Base-by-base conservation (phyloP, 2,113 vertebrate species). In the Todiramphus chloris region DNA sequence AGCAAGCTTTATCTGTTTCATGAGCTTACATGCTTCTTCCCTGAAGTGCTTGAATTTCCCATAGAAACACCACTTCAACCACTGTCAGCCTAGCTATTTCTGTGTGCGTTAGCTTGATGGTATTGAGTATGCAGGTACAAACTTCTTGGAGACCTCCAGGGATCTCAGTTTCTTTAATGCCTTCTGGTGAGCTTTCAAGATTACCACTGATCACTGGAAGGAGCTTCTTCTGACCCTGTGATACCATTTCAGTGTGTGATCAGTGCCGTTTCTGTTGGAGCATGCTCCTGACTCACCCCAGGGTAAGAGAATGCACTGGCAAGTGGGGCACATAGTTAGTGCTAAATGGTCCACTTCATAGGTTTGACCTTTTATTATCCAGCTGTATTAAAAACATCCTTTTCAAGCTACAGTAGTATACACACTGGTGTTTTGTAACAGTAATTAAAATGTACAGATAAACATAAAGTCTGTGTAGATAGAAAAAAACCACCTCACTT, bases 241-340 rank as follows among this genome's bases (percentile, higher is more conserved):
- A 20, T 69, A 30, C n/a, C 17, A 2, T 73, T n/a, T 62, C 43
- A 64, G 18, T 58, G 35, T 58, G 48, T 43, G 75, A 56, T 60
- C 27, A 62, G 51, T n/a, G 58, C 16, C 13, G 18, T 60, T 83
- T 79, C n/a, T 78, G 27, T 78, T 5, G 2, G 70, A 77, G 44
- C 0, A 0, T 59, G 5, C 75, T 51, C 7, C n/a, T 73, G 59
- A 21, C 24, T 77, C 15, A 77, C 20, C 3, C 0, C 44, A 66
- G 46, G 24, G 23, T 35, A 41, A 50, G 70, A 83, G 50, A n/a
- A 10, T 1, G 4, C 16, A 13, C 25, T 53, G 39, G 28, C 30
- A 18, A 56, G 44, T 35, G 63, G 39, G 23, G 23, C 25, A 43
- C 15, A 11, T 8, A 1, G 35, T 21, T 23, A 3, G 16, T 79